Evolutionary conservation across 1,140 invertebrate species (phyloP), one percentile per base, ranked within the genome.

Genomic region (Oncopodura yosiiana): DNA sequence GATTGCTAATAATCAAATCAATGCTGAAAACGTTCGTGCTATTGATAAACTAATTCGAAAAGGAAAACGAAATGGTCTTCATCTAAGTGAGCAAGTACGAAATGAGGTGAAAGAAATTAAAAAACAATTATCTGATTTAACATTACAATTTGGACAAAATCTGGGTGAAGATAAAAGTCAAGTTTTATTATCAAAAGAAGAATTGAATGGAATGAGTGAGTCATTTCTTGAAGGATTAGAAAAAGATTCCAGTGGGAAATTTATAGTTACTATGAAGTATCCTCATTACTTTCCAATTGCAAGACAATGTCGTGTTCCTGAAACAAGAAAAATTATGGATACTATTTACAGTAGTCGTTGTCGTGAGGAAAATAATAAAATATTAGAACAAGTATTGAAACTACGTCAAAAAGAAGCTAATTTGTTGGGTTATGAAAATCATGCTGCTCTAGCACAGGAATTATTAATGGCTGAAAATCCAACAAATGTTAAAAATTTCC

Each of bases 261-360:
- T 66, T 18, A 71, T 73, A 50, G 71, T 77, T 2, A 69, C 72
- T 6, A 57, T 78, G 27, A 75, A 77, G 56, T 77, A 77, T 62
- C 75, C 75, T 3, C 75, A 77, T 57, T 72, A 74, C 43, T 76
- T 76, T 58, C 76, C 76, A 19, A 70, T 75, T 44, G 75, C 74
- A 68, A 70, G 74, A 61, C 74, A 76, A 62, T 71, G 69, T 36
- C 65, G 66, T 18, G 69, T 71, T 34, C 73, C 75, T 3, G 63
- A 71, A 18, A 76, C 74, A 4, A 68, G 75, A 46, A 66, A 63
- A 39, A 66, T 48, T 24, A 61, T 78, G 57, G 73, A 75, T 52
- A 71, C 62, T 29, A 73, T 71, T 27, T 75, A 75, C 56, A 71
- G 76, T 53, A 69, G 70, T 5, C 75, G 74, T 50, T 77, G 75